These are phyloP conservation scores for Cheilosia variabilis DNA, from an alignment of 2,888 invertebrate species.

Conservation along the genomic window DNA sequence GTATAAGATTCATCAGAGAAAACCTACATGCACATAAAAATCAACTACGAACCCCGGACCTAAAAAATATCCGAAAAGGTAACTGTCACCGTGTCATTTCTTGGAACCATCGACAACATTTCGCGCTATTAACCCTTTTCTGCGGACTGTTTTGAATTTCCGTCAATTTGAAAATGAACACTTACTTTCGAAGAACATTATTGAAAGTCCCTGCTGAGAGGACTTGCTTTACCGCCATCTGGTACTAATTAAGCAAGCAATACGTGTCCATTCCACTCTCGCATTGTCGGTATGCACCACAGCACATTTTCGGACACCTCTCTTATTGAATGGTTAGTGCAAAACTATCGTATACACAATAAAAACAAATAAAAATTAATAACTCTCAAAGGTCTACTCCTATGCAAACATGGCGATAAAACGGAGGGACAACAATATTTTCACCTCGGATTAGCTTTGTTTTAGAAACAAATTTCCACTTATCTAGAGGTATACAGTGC, in stretches of 20 bases:
- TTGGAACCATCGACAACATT: background rate
- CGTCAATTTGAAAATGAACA: background rate
- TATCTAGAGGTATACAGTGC: slow-evolving; percentile 19
- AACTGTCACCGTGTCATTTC: background rate
- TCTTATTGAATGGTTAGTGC: slow-evolving; percentile 11
- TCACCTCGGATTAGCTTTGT: slow-evolving; percentile 53
- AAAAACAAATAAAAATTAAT: slow-evolving; percentile 64
- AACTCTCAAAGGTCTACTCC: slow-evolving; percentile 71
- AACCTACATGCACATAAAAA: too few species aligned
- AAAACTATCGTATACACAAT: slow-evolving; percentile 14
- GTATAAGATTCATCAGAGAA: too few species aligned
- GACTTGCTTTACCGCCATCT: slow-evolving; percentile 14
- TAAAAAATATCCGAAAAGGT: background rate
- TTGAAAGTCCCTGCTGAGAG: background rate
- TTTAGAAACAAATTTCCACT: slow-evolving; percentile 69
- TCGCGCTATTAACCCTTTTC: background rate
- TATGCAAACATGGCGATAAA: slow-evolving; percentile 56
- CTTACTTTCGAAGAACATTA: background rate
- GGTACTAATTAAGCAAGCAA: slow-evolving; percentile 10
- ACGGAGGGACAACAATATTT: slow-evolving; percentile 32
- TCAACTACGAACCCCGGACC: too few species aligned
- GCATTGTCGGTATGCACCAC: slow-evolving; percentile 8
- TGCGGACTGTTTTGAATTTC: background rate
- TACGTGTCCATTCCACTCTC: background rate
- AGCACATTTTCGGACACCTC: background rate